These are phyloP conservation scores for Rousettus madagascariensis DNA, from an alignment of 2,797 vertebrate genomes.

Conservation along the genomic window DNA sequence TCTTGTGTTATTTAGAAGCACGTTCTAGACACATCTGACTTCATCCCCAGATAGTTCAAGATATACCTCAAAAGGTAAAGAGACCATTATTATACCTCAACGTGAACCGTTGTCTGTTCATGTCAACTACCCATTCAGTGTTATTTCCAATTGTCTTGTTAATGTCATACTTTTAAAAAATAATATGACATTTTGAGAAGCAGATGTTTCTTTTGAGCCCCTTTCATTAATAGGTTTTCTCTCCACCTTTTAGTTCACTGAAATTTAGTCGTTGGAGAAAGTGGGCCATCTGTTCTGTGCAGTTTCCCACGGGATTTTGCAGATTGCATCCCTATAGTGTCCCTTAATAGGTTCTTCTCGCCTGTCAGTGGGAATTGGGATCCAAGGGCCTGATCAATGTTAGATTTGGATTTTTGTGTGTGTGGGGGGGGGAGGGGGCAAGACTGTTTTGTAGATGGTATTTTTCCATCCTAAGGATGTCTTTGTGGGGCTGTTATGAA, in stretches of 20 bases:
- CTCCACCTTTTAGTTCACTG: not conserved
- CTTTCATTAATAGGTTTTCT: not conserved
- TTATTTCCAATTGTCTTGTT: not conserved
- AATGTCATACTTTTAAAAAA: not conserved
- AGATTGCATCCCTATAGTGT: not conserved
- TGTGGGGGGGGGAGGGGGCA: too few species aligned
- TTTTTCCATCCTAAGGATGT: not conserved
- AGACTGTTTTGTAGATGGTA: not conserved
- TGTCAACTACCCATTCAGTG: not conserved
- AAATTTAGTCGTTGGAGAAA: not conserved
- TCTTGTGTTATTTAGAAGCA: not conserved
- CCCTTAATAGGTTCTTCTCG: not conserved
- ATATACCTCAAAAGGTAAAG: not conserved
- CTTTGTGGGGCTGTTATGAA: not conserved
- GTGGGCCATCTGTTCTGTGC: not conserved
- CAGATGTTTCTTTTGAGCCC: not conserved
- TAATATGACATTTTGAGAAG: not conserved
- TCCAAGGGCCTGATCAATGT: not conserved
- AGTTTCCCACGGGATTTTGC: not conserved
- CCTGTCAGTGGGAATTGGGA: not conserved
- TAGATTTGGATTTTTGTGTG: not conserved
- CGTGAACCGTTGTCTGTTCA: not conserved
- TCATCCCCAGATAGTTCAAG: not conserved
- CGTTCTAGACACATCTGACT: too few species aligned
- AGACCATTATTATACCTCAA: not conserved